Base-by-base conservation (phyloP, 2,113 vertebrate species). In the Gavia stellata region DNA sequence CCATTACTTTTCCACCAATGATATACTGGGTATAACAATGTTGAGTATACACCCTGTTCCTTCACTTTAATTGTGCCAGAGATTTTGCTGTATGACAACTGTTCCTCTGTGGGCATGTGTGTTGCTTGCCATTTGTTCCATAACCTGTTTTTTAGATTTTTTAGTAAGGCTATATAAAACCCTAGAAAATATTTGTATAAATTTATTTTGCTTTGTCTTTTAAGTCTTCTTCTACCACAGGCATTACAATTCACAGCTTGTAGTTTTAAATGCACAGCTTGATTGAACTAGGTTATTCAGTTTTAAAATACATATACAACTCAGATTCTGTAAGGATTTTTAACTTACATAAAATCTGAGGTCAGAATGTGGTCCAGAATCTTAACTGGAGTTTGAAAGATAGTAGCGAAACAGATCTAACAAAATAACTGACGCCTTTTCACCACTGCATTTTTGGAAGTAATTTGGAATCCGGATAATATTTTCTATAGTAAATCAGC, bases 1-100 rank as follows among this genome's bases (percentile, higher is more conserved):
- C 98, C 97, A 98, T 98, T 97, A 97, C 97, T 96, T 98, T 97
- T 96, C 92, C 97, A 97, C 97, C 93, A 95, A 96, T 97, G 97
- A 97, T 97, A 97, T 93, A 95, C 92, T 97, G 90, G 90, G 68
- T 90, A 96, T 97, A 98, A 97, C 97, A 97, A 97, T 81, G 86
- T 96, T 97, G 88, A 78, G 94, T 94, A 59, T 98, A 95, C 95
- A 96, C 96, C 97, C 90, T 44, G 83, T 96, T 97, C 94, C 96
- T 96, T 89, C 89, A 75, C 92, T 96, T 97, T 98, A 98, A 98
- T 97, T 98, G 97, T 95, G 97, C 93, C 90, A 80, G 81, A 98
- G 97, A 95, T 96, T 97, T 96, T 97, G 91, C 75, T 78, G 68
- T 80, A 55, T 81, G 94, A 96, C 96, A 95, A 93, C 94, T 95